Percentiles rank a stretch among this genome's conserved stretches.
Conservation (phyloP, 2,888 invertebrate species). For the Aelia acuminata region DNA sequence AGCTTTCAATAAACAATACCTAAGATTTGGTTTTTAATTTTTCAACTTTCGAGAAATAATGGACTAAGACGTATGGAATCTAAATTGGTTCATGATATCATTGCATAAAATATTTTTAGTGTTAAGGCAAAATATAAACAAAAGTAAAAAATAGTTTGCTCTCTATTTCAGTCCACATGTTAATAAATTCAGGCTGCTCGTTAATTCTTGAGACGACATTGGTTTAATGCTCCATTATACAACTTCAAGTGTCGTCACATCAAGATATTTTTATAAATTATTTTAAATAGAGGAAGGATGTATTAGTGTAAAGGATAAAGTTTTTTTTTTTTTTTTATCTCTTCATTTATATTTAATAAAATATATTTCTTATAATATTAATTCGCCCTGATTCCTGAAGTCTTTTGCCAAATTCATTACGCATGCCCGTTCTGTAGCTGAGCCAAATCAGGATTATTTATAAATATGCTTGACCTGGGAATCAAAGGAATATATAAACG, state of each 20-base stretch:
- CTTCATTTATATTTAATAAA: constrained; percentile 4
- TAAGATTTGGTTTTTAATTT: too few relatives aligned
- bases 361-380: constrained; percentile 24
- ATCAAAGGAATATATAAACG: neutral
- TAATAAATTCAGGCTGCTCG: neutral
- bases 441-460: constrained; percentile 12
- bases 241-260: neutral
- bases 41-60: too few relatives aligned
- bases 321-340: neutral
- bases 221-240: neutral
- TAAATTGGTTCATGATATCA: neutral
- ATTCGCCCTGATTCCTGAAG: neutral
- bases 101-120: neutral
- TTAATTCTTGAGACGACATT: neutral
- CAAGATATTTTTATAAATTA: neutral
- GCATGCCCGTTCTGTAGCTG: neutral
- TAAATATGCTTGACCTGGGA: constrained; percentile 4
- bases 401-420: constrained; percentile 33
- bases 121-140: neutral
- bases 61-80: too few relatives aligned
- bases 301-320: neutral
- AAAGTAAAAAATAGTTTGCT: neutral
- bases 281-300: neutral
- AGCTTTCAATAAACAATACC: too few relatives aligned
- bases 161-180: constrained; percentile 8